Percentiles rank a stretch among this genome's conserved stretches.
Conservation (phyloP, 2,113 vertebrate genomes). For the Myrmophylax atrothorax region DNA sequence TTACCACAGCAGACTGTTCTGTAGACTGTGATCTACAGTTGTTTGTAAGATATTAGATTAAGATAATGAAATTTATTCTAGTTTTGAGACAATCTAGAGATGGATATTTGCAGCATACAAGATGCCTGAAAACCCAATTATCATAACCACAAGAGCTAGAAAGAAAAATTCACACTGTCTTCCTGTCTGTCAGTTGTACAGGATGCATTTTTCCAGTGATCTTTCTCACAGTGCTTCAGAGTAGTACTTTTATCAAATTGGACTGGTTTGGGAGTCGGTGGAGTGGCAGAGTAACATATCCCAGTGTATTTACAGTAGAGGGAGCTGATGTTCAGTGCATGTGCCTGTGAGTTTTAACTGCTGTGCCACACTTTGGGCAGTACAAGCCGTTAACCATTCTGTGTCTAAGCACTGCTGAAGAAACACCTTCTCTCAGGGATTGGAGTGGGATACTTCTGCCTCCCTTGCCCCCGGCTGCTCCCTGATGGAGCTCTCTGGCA, state of each 20-base stretch:
- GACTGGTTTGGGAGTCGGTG: neutral
- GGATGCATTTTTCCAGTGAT: conserved; percentile 36
- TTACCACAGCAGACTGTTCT: conserved; percentile 37
- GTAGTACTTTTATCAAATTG: neutral
- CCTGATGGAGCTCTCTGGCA: neutral
- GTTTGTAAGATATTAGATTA: conserved; percentile 55
- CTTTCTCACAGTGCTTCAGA: conserved; percentile 51
- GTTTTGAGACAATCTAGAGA: conserved; percentile 41
- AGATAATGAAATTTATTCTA: conserved; percentile 19
- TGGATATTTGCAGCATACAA: conserved; percentile 35
- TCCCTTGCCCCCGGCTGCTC: neutral
- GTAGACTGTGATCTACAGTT: conserved; percentile 35
- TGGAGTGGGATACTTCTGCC: neutral
- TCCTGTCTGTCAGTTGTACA: neutral
- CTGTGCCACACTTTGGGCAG: neutral
- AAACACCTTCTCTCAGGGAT: neutral
- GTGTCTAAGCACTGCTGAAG: neutral
- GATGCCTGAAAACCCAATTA: conserved; percentile 39
- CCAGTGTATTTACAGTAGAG: conserved; percentile 5
- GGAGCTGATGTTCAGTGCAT: conserved; percentile 6
- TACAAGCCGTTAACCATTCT: neutral
- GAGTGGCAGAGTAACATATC: neutral
- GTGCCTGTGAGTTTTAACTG: neutral
- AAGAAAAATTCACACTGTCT: conserved; percentile 32
- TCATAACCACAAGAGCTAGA: conserved; percentile 16